Evolutionary conservation across 2,888 invertebrate species (phyloP).

Genomic region (Limnephilus auricula): DNA sequence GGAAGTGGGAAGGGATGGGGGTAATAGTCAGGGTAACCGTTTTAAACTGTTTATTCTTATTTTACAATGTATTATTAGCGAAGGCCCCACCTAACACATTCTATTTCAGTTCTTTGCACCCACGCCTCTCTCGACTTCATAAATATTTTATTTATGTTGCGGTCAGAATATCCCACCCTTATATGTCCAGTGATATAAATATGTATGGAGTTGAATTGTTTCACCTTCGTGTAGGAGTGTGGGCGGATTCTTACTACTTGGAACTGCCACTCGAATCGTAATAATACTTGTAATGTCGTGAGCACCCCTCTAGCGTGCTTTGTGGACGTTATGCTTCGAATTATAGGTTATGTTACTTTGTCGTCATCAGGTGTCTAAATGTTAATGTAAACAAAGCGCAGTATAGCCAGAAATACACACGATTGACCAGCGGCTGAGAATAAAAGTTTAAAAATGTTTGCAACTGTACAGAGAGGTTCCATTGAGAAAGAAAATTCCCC

Average conservation of each 20-base stretch:
- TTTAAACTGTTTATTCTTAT: not conserved
- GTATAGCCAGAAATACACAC: too few relatives aligned
- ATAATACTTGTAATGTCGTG: not conserved
- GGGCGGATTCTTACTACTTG: not conserved
- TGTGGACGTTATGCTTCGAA: not conserved
- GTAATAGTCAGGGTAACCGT: too few relatives aligned
- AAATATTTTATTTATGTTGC: not conserved
- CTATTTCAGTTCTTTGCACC: not conserved
- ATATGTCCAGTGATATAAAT: not conserved
- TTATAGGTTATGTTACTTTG: too few relatives aligned
- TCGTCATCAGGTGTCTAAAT: too few relatives aligned
- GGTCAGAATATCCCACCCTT: not conserved
- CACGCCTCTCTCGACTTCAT: not conserved
- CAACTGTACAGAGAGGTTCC: too few relatives aligned
- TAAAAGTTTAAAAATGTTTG: too few relatives aligned
- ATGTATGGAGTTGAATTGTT: not conserved
- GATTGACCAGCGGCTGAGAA: too few relatives aligned
- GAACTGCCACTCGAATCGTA: not conserved
- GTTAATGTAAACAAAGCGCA: too few relatives aligned
- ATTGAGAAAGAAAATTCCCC: too few relatives aligned
- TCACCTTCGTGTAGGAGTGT: not conserved
- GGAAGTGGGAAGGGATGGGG: too few relatives aligned
- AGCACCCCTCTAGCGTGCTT: not conserved
- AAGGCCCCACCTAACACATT: not conserved
- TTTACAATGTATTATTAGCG: not conserved